These are phyloP conservation scores for Pseudobourletiella spinata DNA, from an alignment of 1,140 invertebrate genomes.

Conservation along the genomic window DNA sequence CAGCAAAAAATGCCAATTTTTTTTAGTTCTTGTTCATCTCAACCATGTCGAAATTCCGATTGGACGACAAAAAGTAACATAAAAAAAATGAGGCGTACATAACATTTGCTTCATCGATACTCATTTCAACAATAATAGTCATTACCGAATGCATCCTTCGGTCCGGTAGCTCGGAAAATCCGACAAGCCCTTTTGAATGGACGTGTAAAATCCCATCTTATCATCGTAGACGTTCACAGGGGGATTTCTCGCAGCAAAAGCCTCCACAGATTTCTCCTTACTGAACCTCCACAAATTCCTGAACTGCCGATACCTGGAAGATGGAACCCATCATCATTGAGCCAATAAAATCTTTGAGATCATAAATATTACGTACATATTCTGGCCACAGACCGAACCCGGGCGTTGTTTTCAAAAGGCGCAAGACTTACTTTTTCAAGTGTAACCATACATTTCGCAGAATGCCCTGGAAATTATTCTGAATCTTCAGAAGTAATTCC, in stretches of 20 bases:
- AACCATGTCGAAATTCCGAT: no score
- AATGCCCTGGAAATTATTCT: slow-evolving; percentile 54
- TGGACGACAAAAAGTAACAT: no score
- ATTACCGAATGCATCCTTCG: slow-evolving; percentile 25
- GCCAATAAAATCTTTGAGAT: background rate
- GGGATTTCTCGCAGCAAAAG: slow-evolving; percentile 61
- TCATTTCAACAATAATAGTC: no score
- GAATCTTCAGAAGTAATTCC: slow-evolving; percentile 55
- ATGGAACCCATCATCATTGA: slow-evolving; percentile 10
- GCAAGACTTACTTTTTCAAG: slow-evolving; percentile 53
- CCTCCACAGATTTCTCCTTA: slow-evolving; percentile 61
- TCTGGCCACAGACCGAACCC: no score
- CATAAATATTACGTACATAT: background rate
- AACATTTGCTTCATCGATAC: no score
- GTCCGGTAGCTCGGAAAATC: slow-evolving; percentile 35
- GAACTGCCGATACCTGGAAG: slow-evolving; percentile 62
- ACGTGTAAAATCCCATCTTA: slow-evolving; percentile 70
- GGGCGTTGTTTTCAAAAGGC: no score
- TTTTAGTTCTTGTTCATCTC: no score
- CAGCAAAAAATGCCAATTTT: no score
- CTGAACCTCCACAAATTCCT: slow-evolving; percentile 70
- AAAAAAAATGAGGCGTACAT: no score
- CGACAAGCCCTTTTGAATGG: slow-evolving; percentile 60
- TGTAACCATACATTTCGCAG: slow-evolving; percentile 54
- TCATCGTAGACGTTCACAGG: slow-evolving; percentile 68